These are phyloP conservation scores for Parascotia fuliginaria DNA, from an alignment of 2,888 invertebrate genomes.

Conservation along the genomic window DNA sequence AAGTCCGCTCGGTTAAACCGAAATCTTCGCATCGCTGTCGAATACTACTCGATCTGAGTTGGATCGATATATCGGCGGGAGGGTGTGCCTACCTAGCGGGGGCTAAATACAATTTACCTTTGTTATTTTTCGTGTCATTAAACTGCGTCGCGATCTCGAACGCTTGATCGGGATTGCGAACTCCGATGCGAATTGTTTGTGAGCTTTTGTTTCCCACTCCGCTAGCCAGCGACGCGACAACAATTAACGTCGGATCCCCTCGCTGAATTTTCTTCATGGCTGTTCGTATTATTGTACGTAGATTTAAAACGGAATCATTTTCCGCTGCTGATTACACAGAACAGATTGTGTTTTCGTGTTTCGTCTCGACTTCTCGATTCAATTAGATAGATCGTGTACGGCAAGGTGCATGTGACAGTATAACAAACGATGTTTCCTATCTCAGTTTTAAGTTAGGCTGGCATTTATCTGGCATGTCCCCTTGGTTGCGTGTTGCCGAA, in stretches of 20 bases:
- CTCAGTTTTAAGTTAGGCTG: slow-evolving; percentile 62
- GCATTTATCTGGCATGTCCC: slow-evolving; percentile 68
- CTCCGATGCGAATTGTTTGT: slow-evolving; percentile 85
- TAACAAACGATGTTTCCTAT: slow-evolving; percentile 58
- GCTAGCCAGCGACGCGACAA: slow-evolving; percentile 81
- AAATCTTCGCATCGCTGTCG: slow-evolving; percentile 68
- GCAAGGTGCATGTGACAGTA: slow-evolving; percentile 51
- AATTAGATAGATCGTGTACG: slow-evolving; percentile 39
- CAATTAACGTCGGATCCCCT: slow-evolving; percentile 81
- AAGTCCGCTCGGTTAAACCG: slow-evolving; percentile 71
- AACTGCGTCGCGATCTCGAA: slow-evolving; percentile 84
- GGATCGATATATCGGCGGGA: slow-evolving; percentile 74
- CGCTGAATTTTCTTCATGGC: slow-evolving; percentile 78
- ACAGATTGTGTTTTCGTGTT: slow-evolving; percentile 47
- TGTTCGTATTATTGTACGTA: slow-evolving; percentile 69
- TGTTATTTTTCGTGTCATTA: slow-evolving; percentile 87
- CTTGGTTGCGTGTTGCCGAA: slow-evolving; percentile 70
- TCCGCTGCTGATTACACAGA: slow-evolving; percentile 53
- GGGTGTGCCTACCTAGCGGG: slow-evolving; percentile 74
- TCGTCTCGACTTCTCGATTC: slow-evolving; percentile 42
- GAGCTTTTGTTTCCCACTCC: slow-evolving; percentile 83
- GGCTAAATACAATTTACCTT: slow-evolving; percentile 86
- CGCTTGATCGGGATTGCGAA: slow-evolving; percentile 83
- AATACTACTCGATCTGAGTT: slow-evolving; percentile 64
- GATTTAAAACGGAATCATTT: slow-evolving; percentile 71